Evolutionary conservation across 2,888 invertebrate species (phyloP).

Genomic region (Ditylenchus weischeri): DNA sequence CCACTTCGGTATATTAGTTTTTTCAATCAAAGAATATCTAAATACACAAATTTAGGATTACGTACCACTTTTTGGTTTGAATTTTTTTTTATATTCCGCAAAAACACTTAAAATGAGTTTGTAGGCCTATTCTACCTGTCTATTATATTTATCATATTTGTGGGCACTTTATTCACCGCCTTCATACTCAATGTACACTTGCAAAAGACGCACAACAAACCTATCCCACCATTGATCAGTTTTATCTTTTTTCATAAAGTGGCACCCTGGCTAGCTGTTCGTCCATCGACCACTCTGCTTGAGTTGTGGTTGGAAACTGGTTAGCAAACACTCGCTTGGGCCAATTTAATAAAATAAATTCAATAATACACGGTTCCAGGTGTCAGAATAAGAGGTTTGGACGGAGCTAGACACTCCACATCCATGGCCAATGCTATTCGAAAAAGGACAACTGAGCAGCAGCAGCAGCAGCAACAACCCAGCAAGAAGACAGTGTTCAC

Average conservation of each 20-base stretch:
- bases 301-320: slow-evolving; percentile 54
- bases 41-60: slow-evolving; percentile 37
- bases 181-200: slow-evolving; percentile 57
- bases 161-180: slow-evolving; percentile 57
- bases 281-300: slow-evolving; percentile 51
- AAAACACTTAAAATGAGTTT: background rate
- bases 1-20: slow-evolving; percentile 47
- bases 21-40: too few species aligned
- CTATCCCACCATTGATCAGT: slow-evolving; percentile 52
- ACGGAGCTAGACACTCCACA: slow-evolving; percentile 5
- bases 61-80: slow-evolving; percentile 51
- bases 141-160: slow-evolving; percentile 56
- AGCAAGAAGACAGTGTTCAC: slow-evolving; percentile 2
- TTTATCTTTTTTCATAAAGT: slow-evolving; percentile 55
- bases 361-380: slow-evolving; percentile 6
- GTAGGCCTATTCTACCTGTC: slow-evolving; percentile 51
- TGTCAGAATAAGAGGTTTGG: slow-evolving; percentile 25
- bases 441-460: background rate
- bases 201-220: slow-evolving; percentile 54
- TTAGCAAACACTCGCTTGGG: background rate
- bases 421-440: slow-evolving; percentile 7
- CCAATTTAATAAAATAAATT: background rate
- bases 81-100: background rate
- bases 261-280: slow-evolving; percentile 49
- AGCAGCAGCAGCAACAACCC: background rate